Evolutionary conservation across 2,888 invertebrate species (phyloP), one percentile per base, ranked within the genome.

Genomic region (Colostygia pectinataria): DNA sequence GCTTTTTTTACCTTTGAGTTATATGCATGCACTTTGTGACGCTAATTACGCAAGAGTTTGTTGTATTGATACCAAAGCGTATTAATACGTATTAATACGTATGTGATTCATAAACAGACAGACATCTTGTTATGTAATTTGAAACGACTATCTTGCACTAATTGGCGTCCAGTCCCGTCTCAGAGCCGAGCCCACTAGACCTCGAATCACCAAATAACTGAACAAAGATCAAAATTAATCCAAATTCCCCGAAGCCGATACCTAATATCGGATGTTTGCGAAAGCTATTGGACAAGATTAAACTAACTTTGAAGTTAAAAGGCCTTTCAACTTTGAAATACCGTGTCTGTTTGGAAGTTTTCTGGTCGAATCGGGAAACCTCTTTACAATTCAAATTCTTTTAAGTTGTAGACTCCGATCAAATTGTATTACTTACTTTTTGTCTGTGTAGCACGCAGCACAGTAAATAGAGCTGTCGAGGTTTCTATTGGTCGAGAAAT

Each of bases 21-120:
- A 71, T 63, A 69, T 75, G 84, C 84, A 83, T 84, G 83, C 74
- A 66, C 65, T 65, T 61, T 65, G 63, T 67, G 78, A 79, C 77
- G 80, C 76, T 79, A 76, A 80, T 80, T 74, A 72, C 71, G 76
- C 77, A 72, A 73, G 71, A 48, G 36, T 5, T n/a, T n/a, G n/a
- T n/a, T n/a, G n/a, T n/a, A n/a, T n/a, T n/a, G n/a, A n/a, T n/a
- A n/a, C n/a, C n/a, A n/a, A n/a, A n/a, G n/a, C n/a, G n/a, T n/a
- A n/a, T n/a, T n/a, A n/a, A n/a, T n/a, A n/a, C n/a, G 25, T 38
- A 20, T 9, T 8, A 33, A 8, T 32, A 32, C 33, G 54, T 32
- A 32, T 31, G 54, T 69, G 72, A 71, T 72, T 74, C 74, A 74
- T 74, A 65, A 65, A 70, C 73, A 73, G 66, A 62, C 71, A 61